Conservation (phyloP, 2,113 vertebrate genomes). For the Eleginops maclovinus region DNA sequence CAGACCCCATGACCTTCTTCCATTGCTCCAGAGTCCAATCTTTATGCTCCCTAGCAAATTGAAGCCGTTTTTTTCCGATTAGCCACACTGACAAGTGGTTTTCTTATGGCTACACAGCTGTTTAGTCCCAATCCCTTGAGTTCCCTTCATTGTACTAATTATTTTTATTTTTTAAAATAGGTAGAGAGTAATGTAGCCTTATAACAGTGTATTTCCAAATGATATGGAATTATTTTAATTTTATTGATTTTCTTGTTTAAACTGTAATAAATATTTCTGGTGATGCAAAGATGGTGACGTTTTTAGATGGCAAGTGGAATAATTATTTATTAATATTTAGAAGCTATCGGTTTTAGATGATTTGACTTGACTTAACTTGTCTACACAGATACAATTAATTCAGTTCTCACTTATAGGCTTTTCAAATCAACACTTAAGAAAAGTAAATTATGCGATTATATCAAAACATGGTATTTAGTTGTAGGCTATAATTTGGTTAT, state of each 20-base stretch:
- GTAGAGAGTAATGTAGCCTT: background rate
- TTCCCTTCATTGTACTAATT: too few species aligned
- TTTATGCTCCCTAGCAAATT: too few species aligned
- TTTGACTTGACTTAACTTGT: too few species aligned
- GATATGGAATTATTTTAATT: background rate
- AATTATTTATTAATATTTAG: background rate
- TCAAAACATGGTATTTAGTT: background rate
- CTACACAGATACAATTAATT: too few species aligned
- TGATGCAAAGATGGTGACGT: background rate
- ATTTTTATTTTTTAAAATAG: too few species aligned
- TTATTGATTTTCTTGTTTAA: background rate
- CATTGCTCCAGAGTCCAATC: too few species aligned
- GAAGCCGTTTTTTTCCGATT: too few species aligned
- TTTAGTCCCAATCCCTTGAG: too few species aligned
- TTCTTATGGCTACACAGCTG: too few species aligned
- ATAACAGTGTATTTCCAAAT: background rate
- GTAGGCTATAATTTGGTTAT: background rate
- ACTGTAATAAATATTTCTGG: background rate
- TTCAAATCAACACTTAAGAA: background rate
- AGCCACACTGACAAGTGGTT: too few species aligned
- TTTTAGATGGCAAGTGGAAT: background rate
- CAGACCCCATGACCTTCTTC: too few species aligned
- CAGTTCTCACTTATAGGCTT: background rate
- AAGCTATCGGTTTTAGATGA: too few species aligned
- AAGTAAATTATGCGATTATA: background rate